Base-by-base conservation (phyloP, 1,140 invertebrate genomes). In the Protaetia brevitarsis region DNA sequence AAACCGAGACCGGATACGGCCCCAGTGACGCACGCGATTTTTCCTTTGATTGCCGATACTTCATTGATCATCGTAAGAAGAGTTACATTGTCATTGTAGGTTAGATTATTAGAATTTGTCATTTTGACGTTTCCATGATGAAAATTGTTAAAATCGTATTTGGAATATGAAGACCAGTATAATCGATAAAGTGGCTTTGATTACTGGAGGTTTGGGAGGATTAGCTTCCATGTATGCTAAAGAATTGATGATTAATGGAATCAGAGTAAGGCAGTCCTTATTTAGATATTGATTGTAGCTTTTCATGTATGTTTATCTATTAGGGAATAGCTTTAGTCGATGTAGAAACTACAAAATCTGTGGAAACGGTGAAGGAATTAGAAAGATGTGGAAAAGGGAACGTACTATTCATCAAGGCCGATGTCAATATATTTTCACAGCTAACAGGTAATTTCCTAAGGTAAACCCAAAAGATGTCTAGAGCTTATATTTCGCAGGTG, bases 21-120 rank as follows among this genome's bases (percentile, higher is more conserved):
- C 6, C 31, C 60, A 30, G 31, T 21, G 4, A 62, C 29, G 27
- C 60, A 62, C 10, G 60, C 60, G 10, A 62, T 28, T 36, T 62
- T 62, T 21, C 60, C 60, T 21, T 27, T 21, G 36, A 62, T 23
- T 1, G 19, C 29, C 10, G 29, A 62, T 36, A 51, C 2, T 51
- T 23, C 8, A 8, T 16, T 34, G 13, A 11, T 2, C 31, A 34
- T 34, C 13, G n/a, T n/a, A n/a, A n/a, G n/a, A n/a, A n/a, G n/a
- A n/a, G n/a, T n/a, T n/a, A n/a, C n/a, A n/a, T n/a, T n/a, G n/a
- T n/a, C n/a, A n/a, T n/a, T n/a, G n/a, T n/a, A n/a, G n/a, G 31
- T 34, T 34, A 5, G 13, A 34, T 34, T 5, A 34, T 34, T 34
- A 45, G 37, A 19, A 51, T 51, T 23, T 23, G 41, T 51, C 41